Evolutionary conservation across 2,113 vertebrate genomes (phyloP), one percentile per base, ranked within the genome.

Genomic region (Copsychus sechellarum): DNA sequence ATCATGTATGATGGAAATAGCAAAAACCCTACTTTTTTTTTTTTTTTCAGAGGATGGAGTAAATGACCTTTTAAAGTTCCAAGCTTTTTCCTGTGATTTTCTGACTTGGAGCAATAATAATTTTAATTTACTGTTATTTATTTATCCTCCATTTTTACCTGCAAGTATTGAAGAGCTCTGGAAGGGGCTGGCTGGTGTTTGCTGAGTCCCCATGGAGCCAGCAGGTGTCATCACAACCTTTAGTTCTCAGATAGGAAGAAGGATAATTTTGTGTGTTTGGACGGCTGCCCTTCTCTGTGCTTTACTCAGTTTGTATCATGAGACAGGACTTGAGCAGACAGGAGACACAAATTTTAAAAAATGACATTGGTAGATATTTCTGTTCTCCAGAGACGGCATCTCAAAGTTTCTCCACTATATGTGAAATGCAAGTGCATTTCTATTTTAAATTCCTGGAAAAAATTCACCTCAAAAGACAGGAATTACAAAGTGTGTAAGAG

Each of bases 211-310:
- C 5, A 2, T 51, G 72, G 72, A 73, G 42, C 95, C 95, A 91
- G 92, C 93, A 96, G 96, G 71, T 97, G 96, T 96, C 96, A 90
- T 93, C 92, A 86, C 51, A 97, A 91, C 90, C 78, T 90, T 78
- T 82, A 70, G 60, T 93, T 89, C 82, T 56, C 78, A 42, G 25
- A 51, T 47, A 45, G 38, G 47, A 94, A 89, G 81, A 22, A 31
- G 29, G 53, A 72, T 22, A 34, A 45, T 76, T 79, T 65, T 77
- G 26, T 61, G 15, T 78, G 33, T 60, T 92, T 65, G 73, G 78
- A 85, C 61, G 48, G 77, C 62, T 89, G 70, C 24, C 53, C 51
- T 70, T 76, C 42, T 65, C 60, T 71, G 11, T 66, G 56, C 24
- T 18, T 47, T 70, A 13, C 18, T 28, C 19, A 36, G 21, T 51